phyloP scores from a whole-genome alignment of 2,797 vertebrate species.

The Vespertilio murinus region DNA sequence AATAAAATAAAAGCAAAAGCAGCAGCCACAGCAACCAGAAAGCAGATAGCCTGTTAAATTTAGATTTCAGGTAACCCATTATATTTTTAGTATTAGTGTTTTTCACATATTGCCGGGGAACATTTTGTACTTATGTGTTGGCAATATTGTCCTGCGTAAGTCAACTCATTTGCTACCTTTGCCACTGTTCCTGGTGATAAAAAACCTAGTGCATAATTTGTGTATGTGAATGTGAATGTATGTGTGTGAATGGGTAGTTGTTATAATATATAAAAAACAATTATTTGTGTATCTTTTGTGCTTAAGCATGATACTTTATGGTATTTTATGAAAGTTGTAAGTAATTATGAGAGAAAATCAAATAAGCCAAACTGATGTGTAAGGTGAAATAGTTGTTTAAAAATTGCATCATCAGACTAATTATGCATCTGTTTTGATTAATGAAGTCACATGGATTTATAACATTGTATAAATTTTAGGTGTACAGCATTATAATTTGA shows the following conservation, averaged over 20 bases:
- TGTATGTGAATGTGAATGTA: background rate
- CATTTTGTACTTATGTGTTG: background rate
- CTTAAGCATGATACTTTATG: background rate
- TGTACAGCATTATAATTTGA: background rate
- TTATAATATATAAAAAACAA: background rate
- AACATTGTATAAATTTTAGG: background rate
- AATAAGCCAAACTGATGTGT: background rate
- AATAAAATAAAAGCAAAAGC: background rate
- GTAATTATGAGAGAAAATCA: background rate
- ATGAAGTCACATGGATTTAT: background rate
- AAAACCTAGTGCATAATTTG: background rate
- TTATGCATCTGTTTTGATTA: slow-evolving; percentile 23
- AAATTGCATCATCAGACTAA: background rate
- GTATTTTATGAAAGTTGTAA: background rate
- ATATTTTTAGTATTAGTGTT: background rate
- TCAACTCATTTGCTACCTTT: background rate
- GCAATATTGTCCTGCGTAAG: background rate
- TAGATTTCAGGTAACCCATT: background rate
- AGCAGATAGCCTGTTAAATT: background rate
- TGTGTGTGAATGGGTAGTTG: background rate
- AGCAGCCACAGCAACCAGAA: background rate
- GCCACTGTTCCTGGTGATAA: background rate
- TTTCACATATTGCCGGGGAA: background rate
- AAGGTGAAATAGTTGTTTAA: background rate
- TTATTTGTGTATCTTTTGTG: background rate